A percentile compares a stretch with the other conserved stretches of the same genome.
Evolutionary conservation across 2,888 invertebrate genomes (phyloP).

Genomic region (Phymatocera aterrima): DNA sequence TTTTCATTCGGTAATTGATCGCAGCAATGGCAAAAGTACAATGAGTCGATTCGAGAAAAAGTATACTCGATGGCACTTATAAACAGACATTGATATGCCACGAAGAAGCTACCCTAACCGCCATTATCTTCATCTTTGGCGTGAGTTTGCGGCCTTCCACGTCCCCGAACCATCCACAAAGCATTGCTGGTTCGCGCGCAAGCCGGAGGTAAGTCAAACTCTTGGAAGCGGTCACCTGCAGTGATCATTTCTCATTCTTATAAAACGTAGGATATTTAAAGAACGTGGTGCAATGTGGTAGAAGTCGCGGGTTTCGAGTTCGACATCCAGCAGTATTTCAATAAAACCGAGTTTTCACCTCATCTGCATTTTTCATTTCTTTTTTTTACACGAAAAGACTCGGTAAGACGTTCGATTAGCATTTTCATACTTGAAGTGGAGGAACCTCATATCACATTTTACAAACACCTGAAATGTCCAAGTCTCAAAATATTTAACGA

Average conservation of each 20-base stretch:
- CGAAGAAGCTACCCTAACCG: constrained; percentile 58
- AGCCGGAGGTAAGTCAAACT: constrained; percentile 28
- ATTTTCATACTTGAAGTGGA: too few relatives aligned
- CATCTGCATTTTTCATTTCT: too few relatives aligned
- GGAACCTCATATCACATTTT: too few relatives aligned
- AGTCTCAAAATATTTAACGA: too few relatives aligned
- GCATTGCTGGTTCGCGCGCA: constrained; percentile 40
- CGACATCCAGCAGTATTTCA: background rate
- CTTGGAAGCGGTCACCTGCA: constrained; percentile 3
- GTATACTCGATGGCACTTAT: background rate
- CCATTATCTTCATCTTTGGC: constrained; percentile 64
- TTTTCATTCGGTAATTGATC: too few relatives aligned
- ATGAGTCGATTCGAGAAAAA: background rate
- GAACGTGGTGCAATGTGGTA: background rate
- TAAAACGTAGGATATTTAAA: background rate
- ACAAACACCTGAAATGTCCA: too few relatives aligned
- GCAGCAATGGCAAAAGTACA: background rate
- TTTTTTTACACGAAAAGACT: too few relatives aligned
- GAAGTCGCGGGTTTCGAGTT: background rate
- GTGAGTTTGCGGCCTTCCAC: constrained; percentile 58
- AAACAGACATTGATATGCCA: background rate
- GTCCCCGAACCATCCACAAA: constrained; percentile 37
- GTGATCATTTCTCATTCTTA: background rate
- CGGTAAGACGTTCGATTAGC: too few relatives aligned
- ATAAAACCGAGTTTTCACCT: too few relatives aligned